Base-by-base conservation (phyloP, 92 coral and sea anemone genomes). In the Meandrina meandrites region DNA sequence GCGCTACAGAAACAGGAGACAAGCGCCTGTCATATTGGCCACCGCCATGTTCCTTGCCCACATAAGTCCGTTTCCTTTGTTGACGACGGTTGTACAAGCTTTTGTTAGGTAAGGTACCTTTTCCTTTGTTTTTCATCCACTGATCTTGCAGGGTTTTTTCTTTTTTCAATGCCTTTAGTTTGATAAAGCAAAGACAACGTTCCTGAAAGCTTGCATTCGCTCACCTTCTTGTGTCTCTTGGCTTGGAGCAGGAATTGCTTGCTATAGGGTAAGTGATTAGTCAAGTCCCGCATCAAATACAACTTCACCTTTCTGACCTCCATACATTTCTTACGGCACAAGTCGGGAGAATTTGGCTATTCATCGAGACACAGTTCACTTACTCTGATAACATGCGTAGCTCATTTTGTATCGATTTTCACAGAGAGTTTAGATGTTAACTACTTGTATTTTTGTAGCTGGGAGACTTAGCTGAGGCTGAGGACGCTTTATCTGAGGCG, bases 401-500 rank as follows among this genome's bases (percentile, higher is more conserved):
- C 71, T 79, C 68, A 36, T 34, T 56, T 13, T 79, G 69, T 11
- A 3, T 31, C 15, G 47, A 32, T 79, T 79, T 15, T 60, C 0
- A 21, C 2, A 58, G 45, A 36, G 74, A 15, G 24, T 48, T 37
- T 13, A 53, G 19, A 31, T 28, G n/a, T 72, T 21, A 1, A 35
- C 42, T 50, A 13, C 1, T 56, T 10, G 27, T 35, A 72, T 53
- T 58, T 28, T 86, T 71, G 24, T 75, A 97, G 99, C 93, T 97
- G 85, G 99, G 96, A 19, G 98, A 94, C 30, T 76, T 97, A 58
- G 82, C 91, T 56, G 99, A 97, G 67, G 98, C 99, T 1, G 99
- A 97, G 85, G 99, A 97, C 76, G 99, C 99, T 48, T 86, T 97
- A 12, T 97, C 99, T 21, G 99, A 97, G 81, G 99, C 99, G n/a